Base-by-base conservation (phyloP, 2,888 invertebrate species). In the Troides helena region DNA sequence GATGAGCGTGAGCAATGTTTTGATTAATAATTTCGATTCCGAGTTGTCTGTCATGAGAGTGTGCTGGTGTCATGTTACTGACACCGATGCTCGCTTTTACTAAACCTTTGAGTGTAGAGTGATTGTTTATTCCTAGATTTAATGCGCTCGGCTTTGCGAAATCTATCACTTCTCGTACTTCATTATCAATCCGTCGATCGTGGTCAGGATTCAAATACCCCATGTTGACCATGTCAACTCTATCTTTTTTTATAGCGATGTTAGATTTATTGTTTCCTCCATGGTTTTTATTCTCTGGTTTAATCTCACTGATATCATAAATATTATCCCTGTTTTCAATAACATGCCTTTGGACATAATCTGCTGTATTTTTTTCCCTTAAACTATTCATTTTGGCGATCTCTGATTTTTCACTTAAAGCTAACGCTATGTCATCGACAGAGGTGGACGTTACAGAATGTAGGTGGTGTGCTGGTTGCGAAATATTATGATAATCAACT, bases 161-260 rank as follows among this genome's bases (percentile, higher is more conserved):
- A 69, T 77, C 83, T 68, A 85, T 57, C 57, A 57, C 81, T 43
- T 85, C 81, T 72, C 83, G 84, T 21, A 73, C 71, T 56, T 89
- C 88, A 50, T 74, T 80, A 70, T 78, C 82, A 72, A 73, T 81
- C 71, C 86, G 80, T 69, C 87, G 82, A 30, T 89, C 90, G 61
- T 74, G 77, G 3, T 92, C 92, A 7, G 86, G 79, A 72, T 88
- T 89, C 81, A 90, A 84, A 73, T 93, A 93, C 5, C 93, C 92
- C 91, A 93, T 91, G 74, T 92, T 93, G 2, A 93, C 84, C 91
- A 93, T 91, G 75, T 93, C 93, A 57, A 91, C 83, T 73, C 85
- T 86, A 72, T 92, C 90, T 72, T 89, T 85, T 67, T 85, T 88
- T 12, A 81, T 77, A 56, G 83, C 81, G 73, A 78, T 77, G 14